phyloP scores from a whole-genome alignment of 2,888 invertebrate genomes.

The Lasiommata megera region DNA sequence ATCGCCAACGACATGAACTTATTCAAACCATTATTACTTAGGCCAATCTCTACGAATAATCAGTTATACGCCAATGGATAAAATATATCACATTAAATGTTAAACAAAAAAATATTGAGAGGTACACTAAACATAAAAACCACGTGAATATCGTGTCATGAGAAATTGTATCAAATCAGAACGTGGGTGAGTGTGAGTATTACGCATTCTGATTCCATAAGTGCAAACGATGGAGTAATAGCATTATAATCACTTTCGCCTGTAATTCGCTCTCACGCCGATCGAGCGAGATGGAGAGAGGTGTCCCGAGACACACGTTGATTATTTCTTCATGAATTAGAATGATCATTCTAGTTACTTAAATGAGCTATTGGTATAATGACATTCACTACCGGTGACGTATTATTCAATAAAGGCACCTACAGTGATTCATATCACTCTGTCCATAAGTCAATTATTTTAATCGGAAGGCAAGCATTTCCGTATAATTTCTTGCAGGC shows the following conservation, averaged over 20 bases:
- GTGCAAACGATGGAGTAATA: constrained; percentile 66
- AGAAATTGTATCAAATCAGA: constrained; percentile 70
- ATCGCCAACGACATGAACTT: background rate
- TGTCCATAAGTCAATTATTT: constrained; percentile 50
- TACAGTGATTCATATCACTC: constrained; percentile 49
- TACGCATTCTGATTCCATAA: constrained; percentile 60
- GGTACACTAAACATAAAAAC: background rate
- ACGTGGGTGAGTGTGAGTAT: constrained; percentile 69
- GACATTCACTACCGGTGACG: constrained; percentile 28
- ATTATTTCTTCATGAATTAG: background rate
- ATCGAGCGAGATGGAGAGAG: background rate
- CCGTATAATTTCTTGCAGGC: constrained; percentile 55
- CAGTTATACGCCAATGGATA: background rate
- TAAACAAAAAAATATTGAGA: background rate
- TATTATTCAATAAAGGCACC: constrained; percentile 23
- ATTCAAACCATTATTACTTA: background rate
- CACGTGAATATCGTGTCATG: constrained; percentile 58
- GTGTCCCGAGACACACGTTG: background rate
- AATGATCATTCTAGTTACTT: background rate
- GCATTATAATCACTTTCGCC: constrained; percentile 67
- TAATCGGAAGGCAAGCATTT: constrained; percentile 53
- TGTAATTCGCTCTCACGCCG: constrained; percentile 29
- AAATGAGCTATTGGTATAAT: background rate
- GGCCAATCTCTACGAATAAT: background rate
- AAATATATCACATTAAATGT: too few species aligned